phyloP scores from a whole-genome alignment of 2,797 vertebrate species.

The Tadarida brasiliensis region DNA sequence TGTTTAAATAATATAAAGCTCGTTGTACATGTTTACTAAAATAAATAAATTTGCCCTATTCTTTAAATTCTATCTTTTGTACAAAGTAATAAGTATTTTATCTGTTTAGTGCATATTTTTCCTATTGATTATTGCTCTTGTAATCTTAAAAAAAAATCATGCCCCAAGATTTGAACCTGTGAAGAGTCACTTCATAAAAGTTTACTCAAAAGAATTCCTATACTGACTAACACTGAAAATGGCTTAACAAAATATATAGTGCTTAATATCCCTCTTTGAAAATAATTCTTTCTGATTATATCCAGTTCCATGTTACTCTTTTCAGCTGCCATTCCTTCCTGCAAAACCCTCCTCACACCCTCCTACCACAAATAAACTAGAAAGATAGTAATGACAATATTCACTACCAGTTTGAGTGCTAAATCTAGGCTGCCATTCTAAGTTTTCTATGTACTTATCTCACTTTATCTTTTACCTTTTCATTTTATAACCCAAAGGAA shows the following conservation, averaged over 20 bases:
- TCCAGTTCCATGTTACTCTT: not conserved
- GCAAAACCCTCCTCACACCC: not conserved
- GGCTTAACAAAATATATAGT: not conserved
- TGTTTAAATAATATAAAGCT: not conserved
- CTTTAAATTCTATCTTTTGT: conserved; percentile 44
- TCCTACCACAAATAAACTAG: not conserved
- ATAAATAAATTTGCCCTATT: not conserved
- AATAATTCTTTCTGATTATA: conserved; percentile 31
- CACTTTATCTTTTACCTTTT: conserved; percentile 30
- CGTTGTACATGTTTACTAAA: conserved; percentile 20
- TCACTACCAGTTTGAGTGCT: not conserved
- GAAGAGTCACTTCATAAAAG: conserved; percentile 3
- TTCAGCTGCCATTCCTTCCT: conserved; percentile 15
- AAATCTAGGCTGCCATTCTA: not conserved
- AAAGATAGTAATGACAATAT: not conserved
- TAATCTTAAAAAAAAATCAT: not conserved
- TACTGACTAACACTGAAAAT: conserved; percentile 35
- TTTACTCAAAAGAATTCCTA: conserved; percentile 35
- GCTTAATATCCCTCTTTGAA: not conserved
- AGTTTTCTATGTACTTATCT: not conserved
- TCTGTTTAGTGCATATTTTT: not conserved
- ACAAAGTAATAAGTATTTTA: not conserved
- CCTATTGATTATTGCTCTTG: not conserved
- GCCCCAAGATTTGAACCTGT: not conserved
- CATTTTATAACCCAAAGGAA: not conserved